Conservation (phyloP, 2,113 vertebrate species). For the Murina feae region DNA sequence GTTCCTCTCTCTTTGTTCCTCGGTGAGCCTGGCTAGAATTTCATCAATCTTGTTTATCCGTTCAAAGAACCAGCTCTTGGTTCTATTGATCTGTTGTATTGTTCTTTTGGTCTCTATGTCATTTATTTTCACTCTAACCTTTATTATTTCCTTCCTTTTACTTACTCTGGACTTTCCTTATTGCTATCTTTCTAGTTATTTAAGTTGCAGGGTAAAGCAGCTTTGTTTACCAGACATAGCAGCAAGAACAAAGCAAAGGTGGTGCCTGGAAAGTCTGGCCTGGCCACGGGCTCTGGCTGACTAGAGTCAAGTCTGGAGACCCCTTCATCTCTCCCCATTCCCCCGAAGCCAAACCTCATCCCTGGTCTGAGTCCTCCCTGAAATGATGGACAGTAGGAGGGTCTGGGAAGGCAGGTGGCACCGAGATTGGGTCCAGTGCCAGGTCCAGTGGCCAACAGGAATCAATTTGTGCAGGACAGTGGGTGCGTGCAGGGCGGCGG, state of each 20-base stretch:
- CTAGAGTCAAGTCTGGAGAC: not conserved
- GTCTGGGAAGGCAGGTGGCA: not conserved
- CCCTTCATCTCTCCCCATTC: accelerated
- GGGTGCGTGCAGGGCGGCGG: no score
- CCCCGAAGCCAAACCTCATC: not conserved
- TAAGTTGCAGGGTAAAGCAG: not conserved
- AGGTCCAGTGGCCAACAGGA: not conserved
- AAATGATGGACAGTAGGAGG: not conserved
- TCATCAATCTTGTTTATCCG: no score
- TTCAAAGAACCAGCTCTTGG: no score
- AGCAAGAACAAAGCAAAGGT: not conserved
- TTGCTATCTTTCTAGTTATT: no score
- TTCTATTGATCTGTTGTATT: no score
- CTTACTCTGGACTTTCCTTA: no score
- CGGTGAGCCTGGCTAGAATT: no score
- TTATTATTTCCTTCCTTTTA: no score
- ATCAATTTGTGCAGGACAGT: not conserved
- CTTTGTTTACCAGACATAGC: conserved; percentile 66
- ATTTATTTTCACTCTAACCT: no score
- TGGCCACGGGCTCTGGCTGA: not conserved
- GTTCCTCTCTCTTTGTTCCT: no score
- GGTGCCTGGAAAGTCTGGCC: not conserved
- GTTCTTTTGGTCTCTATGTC: no score
- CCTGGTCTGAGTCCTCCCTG: not conserved
- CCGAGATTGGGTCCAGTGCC: not conserved